phyloP scores from a whole-genome alignment of 2,113 vertebrate genomes.

The Anoura caudifer region DNA sequence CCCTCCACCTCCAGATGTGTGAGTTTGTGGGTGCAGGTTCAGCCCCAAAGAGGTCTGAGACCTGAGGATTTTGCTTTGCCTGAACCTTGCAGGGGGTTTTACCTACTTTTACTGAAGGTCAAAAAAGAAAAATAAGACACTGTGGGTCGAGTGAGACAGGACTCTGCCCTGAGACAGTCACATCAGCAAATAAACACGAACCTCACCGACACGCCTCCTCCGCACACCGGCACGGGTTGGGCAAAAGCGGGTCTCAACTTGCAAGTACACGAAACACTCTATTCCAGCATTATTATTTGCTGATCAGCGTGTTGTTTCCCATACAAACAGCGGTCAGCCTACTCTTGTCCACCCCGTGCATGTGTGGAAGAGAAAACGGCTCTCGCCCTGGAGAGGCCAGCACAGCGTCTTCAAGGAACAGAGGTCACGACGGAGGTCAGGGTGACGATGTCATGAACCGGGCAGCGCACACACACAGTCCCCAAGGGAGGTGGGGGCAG shows the following conservation, averaged over 20 bases:
- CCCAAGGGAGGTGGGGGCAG: not conserved
- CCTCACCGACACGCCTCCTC: too few species aligned
- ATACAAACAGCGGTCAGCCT: too few species aligned
- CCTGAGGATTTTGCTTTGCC: not conserved
- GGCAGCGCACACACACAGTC: too few species aligned
- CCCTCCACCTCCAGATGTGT: not conserved
- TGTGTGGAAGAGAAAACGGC: not conserved
- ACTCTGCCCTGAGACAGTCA: not conserved
- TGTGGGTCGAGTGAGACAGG: not conserved
- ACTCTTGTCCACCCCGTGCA: not conserved
- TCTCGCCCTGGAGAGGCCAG: too few species aligned
- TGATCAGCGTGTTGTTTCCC: too few species aligned
- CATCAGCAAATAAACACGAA: not conserved
- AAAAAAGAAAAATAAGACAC: not conserved
- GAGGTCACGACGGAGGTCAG: not conserved
- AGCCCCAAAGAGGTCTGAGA: not conserved
- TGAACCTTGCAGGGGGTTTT: not conserved
- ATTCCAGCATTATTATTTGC: too few species aligned
- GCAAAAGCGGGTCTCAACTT: too few species aligned
- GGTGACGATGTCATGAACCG: not conserved
- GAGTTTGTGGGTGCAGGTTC: not conserved
- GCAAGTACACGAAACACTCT: too few species aligned
- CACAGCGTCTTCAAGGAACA: not conserved
- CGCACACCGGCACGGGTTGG: fast-evolving
- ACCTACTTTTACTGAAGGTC: not conserved